Conservation (phyloP, 2,113 vertebrate genomes). For the Apeltes quadracus region DNA sequence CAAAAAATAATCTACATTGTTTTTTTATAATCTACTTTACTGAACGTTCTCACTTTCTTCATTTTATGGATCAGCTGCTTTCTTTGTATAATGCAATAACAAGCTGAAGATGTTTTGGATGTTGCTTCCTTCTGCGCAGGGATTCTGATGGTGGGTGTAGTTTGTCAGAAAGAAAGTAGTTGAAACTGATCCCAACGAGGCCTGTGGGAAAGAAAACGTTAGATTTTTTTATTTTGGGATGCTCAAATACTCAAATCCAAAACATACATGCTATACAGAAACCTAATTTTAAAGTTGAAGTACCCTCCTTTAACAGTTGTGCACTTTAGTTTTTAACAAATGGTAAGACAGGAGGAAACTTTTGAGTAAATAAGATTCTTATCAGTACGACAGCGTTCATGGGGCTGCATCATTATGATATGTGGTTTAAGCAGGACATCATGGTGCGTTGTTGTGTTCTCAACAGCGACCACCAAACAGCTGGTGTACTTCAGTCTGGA, state of each 20-base stretch:
- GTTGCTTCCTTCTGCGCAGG: neutral
- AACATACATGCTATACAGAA: neutral
- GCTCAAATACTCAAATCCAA: neutral
- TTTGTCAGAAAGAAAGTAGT: neutral
- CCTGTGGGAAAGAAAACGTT: too few species aligned
- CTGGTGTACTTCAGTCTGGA: conserved; percentile 92
- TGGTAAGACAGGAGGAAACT: neutral
- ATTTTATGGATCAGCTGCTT: neutral
- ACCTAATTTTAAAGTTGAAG: too few species aligned
- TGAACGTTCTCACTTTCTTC: neutral
- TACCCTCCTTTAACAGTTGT: neutral
- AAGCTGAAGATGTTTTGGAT: neutral
- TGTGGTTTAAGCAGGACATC: neutral
- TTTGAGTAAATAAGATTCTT: too few species aligned
- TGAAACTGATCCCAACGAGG: too few species aligned
- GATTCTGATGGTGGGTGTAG: too few species aligned
- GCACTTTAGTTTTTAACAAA: neutral
- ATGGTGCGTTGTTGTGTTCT: conserved; percentile 10
- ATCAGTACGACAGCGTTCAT: too few species aligned
- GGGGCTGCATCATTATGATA: too few species aligned
- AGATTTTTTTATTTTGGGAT: neutral
- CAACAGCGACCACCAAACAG: conserved; percentile 83
- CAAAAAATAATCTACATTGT: neutral
- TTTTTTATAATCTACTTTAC: neutral
- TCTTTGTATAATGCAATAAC: neutral